Conservation (phyloP, 1,140 invertebrate species). For the Danaus melanippus region DNA sequence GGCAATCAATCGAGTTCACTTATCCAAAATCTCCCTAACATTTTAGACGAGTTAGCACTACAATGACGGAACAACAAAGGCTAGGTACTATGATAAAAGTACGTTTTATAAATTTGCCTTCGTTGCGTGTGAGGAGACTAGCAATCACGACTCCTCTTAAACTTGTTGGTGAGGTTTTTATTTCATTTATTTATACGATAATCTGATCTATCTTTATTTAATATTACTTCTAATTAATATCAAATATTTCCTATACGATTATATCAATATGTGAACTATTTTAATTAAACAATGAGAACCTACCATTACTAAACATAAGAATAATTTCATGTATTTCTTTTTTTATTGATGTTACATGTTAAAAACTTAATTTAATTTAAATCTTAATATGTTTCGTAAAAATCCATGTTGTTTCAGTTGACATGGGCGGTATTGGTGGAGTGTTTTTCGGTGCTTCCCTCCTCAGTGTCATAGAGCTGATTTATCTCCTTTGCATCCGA, state of each 20-base stretch:
- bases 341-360: too few species aligned
- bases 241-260: neutral
- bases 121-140: constrained; percentile 66
- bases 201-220: neutral
- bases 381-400: too few species aligned
- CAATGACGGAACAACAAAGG: neutral
- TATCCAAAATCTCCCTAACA: too few species aligned
- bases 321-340: too few species aligned
- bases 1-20: too few species aligned
- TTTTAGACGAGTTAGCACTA: neutral
- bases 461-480: constrained; percentile 71
- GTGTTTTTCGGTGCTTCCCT: constrained; percentile 75
- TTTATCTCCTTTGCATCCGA: constrained; percentile 68
- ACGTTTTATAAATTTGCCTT: constrained; percentile 47
- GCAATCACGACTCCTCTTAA: constrained; percentile 69
- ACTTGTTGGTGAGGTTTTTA: constrained; percentile 64
- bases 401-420: constrained; percentile 59
- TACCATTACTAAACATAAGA: too few species aligned
- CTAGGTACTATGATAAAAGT: constrained; percentile 11
- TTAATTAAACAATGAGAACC: too few species aligned
- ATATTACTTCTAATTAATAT: neutral
- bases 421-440: constrained; percentile 71
- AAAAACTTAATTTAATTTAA: too few species aligned
- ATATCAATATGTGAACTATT: too few species aligned
- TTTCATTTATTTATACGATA: neutral